Base-by-base conservation (phyloP, 2,113 vertebrate genomes). In the Lota lota region DNA sequence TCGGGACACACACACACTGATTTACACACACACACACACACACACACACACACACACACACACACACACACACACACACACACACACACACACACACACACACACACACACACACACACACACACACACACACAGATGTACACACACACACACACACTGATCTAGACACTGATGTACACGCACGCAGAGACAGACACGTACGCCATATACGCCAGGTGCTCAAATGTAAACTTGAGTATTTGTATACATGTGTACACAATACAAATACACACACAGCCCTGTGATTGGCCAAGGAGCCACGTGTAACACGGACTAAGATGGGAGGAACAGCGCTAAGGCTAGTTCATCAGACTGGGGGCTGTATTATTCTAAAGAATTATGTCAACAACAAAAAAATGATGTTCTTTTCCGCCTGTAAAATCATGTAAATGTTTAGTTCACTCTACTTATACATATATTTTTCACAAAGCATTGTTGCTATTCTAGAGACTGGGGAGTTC, bases 311-410 rank as follows among this genome's bases (percentile, higher is more conserved):
- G 82, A 83, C 82, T 28, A 64, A 40, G 74, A 78, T 65, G 61
- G 18, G 77, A 70, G 83, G 85, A 93, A 94, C 73, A 91, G 94
- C 67, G 73, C 85, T 73, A 93, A 93, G 73, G 94, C 94, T 74
- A 96, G 95, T 80, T 95, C 92, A 79, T 77, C 63, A 87, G 83
- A 85, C 81, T 85, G 76, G 80, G 40, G 84, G 68, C 77, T 81
- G 81, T 87, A 82, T 80, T 84, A 85, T 71, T 57, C 67, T 81
- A 77, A 83, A 81, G 78, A 87, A 51, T 82, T 87, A 81, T 84
- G 83, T 86, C 79, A 74, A 76, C 40, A 24, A 75, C 65, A 67
- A 7, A 77, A 78, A 56, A 76, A 68, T 64, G 5, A 79, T 82
- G 76, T 83, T 87, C 19, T 64, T 87, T 82, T 88, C 68, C 76